These are phyloP conservation scores for Sipha flava DNA, from an alignment of 1,140 invertebrate species.

Conservation along the genomic window DNA sequence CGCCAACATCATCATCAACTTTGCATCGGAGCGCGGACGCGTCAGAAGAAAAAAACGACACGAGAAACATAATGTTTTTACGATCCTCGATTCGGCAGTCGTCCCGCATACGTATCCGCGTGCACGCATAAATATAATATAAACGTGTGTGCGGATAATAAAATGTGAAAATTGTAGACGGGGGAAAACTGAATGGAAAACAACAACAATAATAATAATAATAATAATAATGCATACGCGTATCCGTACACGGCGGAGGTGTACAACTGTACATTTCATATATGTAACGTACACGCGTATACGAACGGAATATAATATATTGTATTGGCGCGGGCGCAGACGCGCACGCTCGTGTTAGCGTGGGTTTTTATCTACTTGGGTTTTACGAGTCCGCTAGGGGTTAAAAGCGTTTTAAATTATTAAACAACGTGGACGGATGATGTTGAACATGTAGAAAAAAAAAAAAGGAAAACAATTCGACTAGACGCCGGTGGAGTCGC, in stretches of 20 bases:
- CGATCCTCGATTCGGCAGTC: background rate
- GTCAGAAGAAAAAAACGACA: background rate
- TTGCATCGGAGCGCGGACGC: too few species aligned
- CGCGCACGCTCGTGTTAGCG: too few species aligned
- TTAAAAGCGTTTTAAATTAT: constrained; percentile 21
- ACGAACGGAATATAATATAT: too few species aligned
- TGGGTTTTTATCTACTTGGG: constrained; percentile 6
- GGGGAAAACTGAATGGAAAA: constrained; percentile 8
- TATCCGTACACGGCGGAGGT: background rate
- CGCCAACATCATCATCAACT: background rate
- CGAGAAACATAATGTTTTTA: constrained; percentile 27
- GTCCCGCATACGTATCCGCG: background rate
- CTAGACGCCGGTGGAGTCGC: background rate
- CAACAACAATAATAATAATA: constrained; percentile 15
- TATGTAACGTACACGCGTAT: background rate
- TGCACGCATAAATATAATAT: background rate
- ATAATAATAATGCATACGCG: background rate
- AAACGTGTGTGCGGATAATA: background rate
- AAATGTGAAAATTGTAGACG: constrained; percentile 11
- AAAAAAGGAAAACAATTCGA: background rate
- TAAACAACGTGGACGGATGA: background rate
- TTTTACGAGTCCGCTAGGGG: constrained; percentile 10
- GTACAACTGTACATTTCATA: background rate
- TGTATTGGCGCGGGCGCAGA: background rate
- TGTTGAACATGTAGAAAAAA: background rate